Evolutionary conservation across 2,888 invertebrate genomes (phyloP), one percentile per base, ranked within the genome.

Genomic region (Rhaphigaster nebulosa): DNA sequence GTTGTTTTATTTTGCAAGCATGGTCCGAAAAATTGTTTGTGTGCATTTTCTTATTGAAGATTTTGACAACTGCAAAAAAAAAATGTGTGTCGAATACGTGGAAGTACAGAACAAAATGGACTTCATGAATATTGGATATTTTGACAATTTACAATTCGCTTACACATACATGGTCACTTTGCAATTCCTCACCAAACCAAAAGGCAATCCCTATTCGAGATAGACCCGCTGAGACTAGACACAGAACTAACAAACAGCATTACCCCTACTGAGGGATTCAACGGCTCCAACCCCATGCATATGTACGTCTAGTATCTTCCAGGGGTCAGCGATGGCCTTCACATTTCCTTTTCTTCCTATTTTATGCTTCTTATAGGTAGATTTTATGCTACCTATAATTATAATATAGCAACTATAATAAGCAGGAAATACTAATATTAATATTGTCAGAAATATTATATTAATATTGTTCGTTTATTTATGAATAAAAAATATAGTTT

Each of bases 191-290:
- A 29, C 65, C 34, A 29, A 65, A 65, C 29, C 65, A 65, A 34
- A 65, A 65, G 65, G 29, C 65, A 65, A 65, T 65, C 65, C 65
- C 29, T 65, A 65, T 29, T 65, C 65, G 65, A 65, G 65, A 65
- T 65, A 65, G 65, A 34, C 5, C 65, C 65, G 65, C 65, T 29
- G 29, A 65, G 29, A 65, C 65, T 18, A 15, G 18, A 34, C 65
- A 13, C 29, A 18, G 65, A 65, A 65, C 65, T 65, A 65, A 65
- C 65, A 65, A 65, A 65, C 65, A 65, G 65, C 13, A 65, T 65
- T 65, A 65, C 65, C 18, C 65, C 65, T 29, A 65, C 65, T 65
- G 65, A 29, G 65, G 65, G 29, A 65, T 65, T 65, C 65, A 29
- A 65, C 29, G 29, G 29, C 18, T 65, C 29, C 65, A 65, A 65